Base-by-base conservation (phyloP, 2,888 invertebrate genomes). In the Lymantria dispar region DNA sequence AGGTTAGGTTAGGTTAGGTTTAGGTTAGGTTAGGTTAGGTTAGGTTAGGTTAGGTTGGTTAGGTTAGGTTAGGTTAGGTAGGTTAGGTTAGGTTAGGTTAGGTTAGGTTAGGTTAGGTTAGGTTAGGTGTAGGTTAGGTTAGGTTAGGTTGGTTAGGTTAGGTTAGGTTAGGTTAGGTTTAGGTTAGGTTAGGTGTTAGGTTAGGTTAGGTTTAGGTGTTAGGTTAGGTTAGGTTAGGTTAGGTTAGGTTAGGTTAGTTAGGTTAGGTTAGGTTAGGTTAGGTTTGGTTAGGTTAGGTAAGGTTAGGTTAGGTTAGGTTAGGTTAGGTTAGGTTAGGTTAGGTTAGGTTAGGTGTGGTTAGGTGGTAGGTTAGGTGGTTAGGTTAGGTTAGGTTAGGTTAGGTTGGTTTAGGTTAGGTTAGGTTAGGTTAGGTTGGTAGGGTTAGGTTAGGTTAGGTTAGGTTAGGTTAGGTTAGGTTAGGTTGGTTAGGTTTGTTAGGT, bases 91-190 rank as follows among this genome's bases (percentile, higher is more conserved):
- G 55, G 55, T 55, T 51, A 56, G 48, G 48, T 48, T 43, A 48
- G 48, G 43, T 58, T 54, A 58, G 58, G 58, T 58, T 52, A 54
- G 38, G 45, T 39, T 45, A 54, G 54, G 56, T 57, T 57, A 56
- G 59, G 57, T 57, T 54, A 60, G 57, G 54, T 60, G 56, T 57
- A 58, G 59, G 60, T 61, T 58, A 58, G 61, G 58, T 61, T 57
- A 56, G 58, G 55, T 57, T 59, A 59, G 63, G 59, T 63, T 57
- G 60, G 63, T 60, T 61, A 61, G 60, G 59, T 61, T 64, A 64
- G 64, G 64, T 64, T 64, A 61, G 64, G 59, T 64, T 60, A 59
- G 62, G 62, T 62, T 62, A 62, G 62, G 62, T 62, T 62, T 62
- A 62, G 60, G 60, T 60, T 62, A 60, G 63, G 58, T 64, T 64